Conservation (phyloP, 2,888 invertebrate species). For the Baronia brevicornis region DNA sequence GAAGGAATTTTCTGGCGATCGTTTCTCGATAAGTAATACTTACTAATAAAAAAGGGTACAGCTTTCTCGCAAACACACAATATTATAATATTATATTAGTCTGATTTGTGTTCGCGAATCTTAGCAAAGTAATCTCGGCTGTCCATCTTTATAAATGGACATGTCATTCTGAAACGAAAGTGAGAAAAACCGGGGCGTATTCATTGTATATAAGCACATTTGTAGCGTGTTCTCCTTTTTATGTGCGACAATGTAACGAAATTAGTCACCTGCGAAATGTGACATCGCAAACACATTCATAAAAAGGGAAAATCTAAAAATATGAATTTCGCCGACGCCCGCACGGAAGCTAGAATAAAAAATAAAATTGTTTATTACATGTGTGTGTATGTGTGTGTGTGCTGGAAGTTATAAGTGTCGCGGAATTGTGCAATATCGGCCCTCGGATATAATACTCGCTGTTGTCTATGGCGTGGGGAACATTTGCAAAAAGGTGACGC, state of each 20-base stretch:
- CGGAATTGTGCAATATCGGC: conserved; percentile 27
- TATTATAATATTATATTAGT: too few relatives aligned
- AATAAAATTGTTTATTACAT: conserved; percentile 22
- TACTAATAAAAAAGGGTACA: too few relatives aligned
- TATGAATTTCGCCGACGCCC: conserved; percentile 1
- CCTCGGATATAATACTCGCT: conserved; percentile 26
- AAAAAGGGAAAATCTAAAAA: conserved; percentile 7
- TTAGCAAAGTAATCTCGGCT: too few relatives aligned
- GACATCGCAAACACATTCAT: conserved; percentile 9
- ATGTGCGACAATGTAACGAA: not conserved
- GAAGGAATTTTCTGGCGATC: too few relatives aligned
- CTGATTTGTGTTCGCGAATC: too few relatives aligned
- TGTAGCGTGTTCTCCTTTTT: not conserved
- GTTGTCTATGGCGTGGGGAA: conserved; percentile 22
- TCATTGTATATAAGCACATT: too few relatives aligned
- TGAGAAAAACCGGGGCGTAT: too few relatives aligned
- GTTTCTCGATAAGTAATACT: too few relatives aligned
- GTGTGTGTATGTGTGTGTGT: too few relatives aligned
- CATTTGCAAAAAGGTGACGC: conserved; percentile 34
- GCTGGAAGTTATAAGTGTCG: conserved; percentile 17
- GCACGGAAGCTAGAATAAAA: conserved; percentile 14
- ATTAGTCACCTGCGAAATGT: conserved; percentile 8
- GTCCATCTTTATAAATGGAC: too few relatives aligned
- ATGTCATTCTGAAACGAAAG: too few relatives aligned
- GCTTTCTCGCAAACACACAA: too few relatives aligned